Conservation (phyloP, 2,113 vertebrate species). For the Ictidomys tridecemlineatus region DNA sequence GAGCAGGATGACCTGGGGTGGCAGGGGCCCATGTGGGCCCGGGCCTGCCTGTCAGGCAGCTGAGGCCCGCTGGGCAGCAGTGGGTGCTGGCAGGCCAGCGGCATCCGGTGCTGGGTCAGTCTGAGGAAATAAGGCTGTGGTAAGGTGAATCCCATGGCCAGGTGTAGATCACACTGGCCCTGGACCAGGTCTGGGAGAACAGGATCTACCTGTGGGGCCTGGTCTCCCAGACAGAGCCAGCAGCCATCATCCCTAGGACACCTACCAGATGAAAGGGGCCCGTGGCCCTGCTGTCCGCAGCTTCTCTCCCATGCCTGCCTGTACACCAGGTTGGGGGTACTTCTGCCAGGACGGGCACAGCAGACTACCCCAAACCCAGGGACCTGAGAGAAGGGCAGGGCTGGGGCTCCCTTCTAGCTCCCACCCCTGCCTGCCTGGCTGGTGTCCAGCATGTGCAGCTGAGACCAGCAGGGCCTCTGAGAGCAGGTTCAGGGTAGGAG, state of each 20-base stretch:
- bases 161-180: neutral
- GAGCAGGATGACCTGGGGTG: no score
- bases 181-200: accelerated
- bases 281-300: accelerated
- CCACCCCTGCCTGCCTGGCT: no score
- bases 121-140: neutral
- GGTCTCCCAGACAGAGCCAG: neutral
- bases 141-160: neutral
- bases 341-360: neutral
- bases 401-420: neutral
- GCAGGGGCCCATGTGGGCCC: no score
- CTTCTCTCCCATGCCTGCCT: accelerated
- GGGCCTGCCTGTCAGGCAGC: neutral
- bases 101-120: neutral
- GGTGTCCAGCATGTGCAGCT: neutral
- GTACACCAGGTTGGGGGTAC: accelerated
- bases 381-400: neutral
- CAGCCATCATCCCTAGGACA: neutral
- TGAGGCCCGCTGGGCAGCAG: neutral
- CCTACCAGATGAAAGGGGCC: neutral
- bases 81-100: no score
- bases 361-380: neutral
- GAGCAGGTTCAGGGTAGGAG: neutral
- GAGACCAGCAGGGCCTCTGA: no score
- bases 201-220: neutral